Conservation (phyloP, 2,888 invertebrate genomes). For the Dilophus febrilis region DNA sequence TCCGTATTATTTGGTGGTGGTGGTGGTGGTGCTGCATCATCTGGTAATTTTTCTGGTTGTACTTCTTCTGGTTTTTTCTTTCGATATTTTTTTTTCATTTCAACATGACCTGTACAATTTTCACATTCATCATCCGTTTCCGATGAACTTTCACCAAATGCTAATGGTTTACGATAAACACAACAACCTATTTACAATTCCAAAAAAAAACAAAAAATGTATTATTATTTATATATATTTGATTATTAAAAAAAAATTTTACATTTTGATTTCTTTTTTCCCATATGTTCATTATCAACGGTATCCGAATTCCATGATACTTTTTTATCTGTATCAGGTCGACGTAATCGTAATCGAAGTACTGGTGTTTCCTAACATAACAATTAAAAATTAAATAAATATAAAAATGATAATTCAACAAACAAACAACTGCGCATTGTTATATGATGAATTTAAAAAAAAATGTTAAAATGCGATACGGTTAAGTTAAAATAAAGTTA, state of each 20-base stretch:
- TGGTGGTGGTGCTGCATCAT: neutral
- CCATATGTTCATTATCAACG: constrained; percentile 88
- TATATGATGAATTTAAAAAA: too few species aligned
- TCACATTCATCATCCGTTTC: constrained; percentile 73
- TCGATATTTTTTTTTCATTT: constrained; percentile 34
- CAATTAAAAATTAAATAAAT: too few species aligned
- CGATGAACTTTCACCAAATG: constrained; percentile 78
- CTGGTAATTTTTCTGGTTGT: neutral
- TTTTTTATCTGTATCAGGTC: constrained; percentile 55
- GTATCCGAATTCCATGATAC: constrained; percentile 83
- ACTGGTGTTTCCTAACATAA: constrained; percentile 34
- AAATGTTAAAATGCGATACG: too few species aligned
- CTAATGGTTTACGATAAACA: constrained; percentile 78
- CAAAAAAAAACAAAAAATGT: too few species aligned
- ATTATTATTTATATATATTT: too few species aligned
- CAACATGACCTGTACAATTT: constrained; percentile 70
- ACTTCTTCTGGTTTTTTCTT: neutral
- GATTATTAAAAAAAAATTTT: too few species aligned
- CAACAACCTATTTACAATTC: constrained; percentile 57
- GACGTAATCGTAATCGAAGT: constrained; percentile 46
- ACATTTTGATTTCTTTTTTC: constrained; percentile 96
- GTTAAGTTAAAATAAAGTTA: too few species aligned
- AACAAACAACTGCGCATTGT: too few species aligned
- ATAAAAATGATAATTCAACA: too few species aligned
- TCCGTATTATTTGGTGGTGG: too few species aligned